These are phyloP conservation scores for Drosophila virilis DNA, from an alignment of 1,140 invertebrate species.

Conservation along the genomic window DNA sequence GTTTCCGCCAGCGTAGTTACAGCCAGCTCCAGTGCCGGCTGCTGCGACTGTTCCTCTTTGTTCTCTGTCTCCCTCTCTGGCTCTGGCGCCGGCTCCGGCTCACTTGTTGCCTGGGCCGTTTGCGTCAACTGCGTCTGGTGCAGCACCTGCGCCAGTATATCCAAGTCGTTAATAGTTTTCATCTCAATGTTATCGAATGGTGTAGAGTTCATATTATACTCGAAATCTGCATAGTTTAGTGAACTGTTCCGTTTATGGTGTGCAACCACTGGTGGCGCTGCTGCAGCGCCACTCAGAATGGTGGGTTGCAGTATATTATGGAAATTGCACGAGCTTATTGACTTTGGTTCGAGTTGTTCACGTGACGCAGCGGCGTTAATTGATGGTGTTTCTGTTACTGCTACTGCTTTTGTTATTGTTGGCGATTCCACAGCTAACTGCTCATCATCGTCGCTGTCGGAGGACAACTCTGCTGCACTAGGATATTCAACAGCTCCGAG, in stretches of 20 bases:
- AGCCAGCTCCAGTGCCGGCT: slow-evolving; percentile 42
- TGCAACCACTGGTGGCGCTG: slow-evolving; percentile 24
- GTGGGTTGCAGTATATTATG: slow-evolving; percentile 77
- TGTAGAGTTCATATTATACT: slow-evolving; percentile 92
- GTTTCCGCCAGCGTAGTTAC: slow-evolving; percentile 72
- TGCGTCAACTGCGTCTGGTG: slow-evolving; percentile 82
- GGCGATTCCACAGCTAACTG: slow-evolving; percentile 24
- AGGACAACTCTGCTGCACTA: slow-evolving; percentile 84
- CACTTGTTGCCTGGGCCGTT: slow-evolving; percentile 8
- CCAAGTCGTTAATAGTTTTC: slow-evolving; percentile 95
- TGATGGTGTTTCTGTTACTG: slow-evolving; percentile 13
- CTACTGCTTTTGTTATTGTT: slow-evolving; percentile 5
- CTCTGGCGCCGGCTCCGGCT: slow-evolving; percentile 15
- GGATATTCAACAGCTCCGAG: slow-evolving; percentile 86
- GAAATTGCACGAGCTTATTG: slow-evolving; percentile 85
- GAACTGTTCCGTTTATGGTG: slow-evolving; percentile 66
- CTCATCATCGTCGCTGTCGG: slow-evolving; percentile 54
- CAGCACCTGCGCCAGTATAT: slow-evolving; percentile 91
- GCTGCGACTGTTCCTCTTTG: slow-evolving; percentile 17
- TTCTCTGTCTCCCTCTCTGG: not conserved
- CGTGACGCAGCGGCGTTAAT: slow-evolving; percentile 36
- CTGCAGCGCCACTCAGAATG: slow-evolving; percentile 52
- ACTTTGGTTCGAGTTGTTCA: slow-evolving; percentile 68
- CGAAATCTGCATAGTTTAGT: slow-evolving; percentile 92
- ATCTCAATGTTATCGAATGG: slow-evolving; percentile 96